Percentiles rank a stretch among this genome's conserved stretches.
phyloP scores from a whole-genome alignment of 2,113 vertebrate genomes.

The Hiodon alosoides region DNA sequence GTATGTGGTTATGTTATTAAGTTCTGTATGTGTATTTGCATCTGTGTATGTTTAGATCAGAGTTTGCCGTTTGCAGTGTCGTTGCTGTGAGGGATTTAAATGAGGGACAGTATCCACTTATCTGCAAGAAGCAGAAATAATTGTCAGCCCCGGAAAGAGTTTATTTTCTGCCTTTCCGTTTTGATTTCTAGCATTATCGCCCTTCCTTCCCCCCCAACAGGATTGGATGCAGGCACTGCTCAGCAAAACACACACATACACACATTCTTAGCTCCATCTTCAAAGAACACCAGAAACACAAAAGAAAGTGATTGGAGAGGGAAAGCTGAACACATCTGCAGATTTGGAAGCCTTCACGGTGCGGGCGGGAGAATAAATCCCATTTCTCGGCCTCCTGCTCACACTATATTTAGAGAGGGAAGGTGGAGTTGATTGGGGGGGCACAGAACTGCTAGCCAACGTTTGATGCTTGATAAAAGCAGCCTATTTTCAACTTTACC shows the following conservation, averaged over 20 bases:
- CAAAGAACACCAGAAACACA: slow-evolving; percentile 45
- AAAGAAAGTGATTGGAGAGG: slow-evolving; percentile 36
- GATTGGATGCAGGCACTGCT: background rate
- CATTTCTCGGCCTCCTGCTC: slow-evolving; percentile 32
- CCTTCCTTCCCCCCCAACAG: background rate
- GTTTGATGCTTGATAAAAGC: slow-evolving; percentile 12
- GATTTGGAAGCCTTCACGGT: slow-evolving; percentile 35
- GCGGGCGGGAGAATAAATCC: slow-evolving; percentile 42
- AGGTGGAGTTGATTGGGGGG: slow-evolving; percentile 31
- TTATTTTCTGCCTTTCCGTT: slow-evolving; percentile 33
- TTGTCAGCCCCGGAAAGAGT: slow-evolving; percentile 50
- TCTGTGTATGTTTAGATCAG: slow-evolving; percentile 43
- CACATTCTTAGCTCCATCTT: slow-evolving; percentile 25
- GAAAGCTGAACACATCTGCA: slow-evolving; percentile 14
- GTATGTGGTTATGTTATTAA: no score
- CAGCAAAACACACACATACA: slow-evolving; percentile 18
- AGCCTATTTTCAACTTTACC: slow-evolving; percentile 15
- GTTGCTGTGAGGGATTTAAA: slow-evolving; percentile 54
- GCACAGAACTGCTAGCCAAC: slow-evolving; percentile 22
- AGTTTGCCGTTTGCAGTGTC: slow-evolving; percentile 45
- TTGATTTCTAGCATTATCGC: slow-evolving; percentile 35
- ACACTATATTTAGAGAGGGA: slow-evolving; percentile 37
- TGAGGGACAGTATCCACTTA: slow-evolving; percentile 51
- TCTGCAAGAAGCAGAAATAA: slow-evolving; percentile 57
- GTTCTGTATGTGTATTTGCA: background rate